A percentile compares a stretch with the other conserved stretches of the same genome.
Evolutionary conservation across 2,113 vertebrate genomes (phyloP).

Genomic region (Erinaceus europaeus): DNA sequence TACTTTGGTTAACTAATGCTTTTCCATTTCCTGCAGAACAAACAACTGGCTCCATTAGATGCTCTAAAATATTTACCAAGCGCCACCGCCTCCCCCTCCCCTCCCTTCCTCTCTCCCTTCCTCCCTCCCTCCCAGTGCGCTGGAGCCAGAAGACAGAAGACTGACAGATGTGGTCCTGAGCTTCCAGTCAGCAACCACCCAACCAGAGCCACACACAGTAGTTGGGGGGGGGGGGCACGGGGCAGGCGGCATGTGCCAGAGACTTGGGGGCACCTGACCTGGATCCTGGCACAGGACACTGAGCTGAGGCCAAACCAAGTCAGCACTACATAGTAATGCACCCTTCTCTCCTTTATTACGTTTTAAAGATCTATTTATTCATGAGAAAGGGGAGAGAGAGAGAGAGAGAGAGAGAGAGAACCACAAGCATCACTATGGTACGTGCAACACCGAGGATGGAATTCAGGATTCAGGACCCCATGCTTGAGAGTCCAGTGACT

Average conservation of each 20-base stretch:
- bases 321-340: too few relatives aligned
- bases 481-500: too few relatives aligned
- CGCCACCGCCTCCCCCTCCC: not conserved
- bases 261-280: accelerated
- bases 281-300: not conserved
- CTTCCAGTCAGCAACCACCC: not conserved
- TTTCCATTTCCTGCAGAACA: constrained; percentile 50
- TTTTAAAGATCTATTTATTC: too few relatives aligned
- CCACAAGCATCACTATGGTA: too few relatives aligned
- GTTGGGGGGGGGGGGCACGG: accelerated
- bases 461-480: too few relatives aligned
- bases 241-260: accelerated
- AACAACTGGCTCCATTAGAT: constrained; percentile 70
- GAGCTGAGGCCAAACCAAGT: not conserved
- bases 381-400: too few relatives aligned
- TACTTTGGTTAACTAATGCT: constrained; percentile 18
- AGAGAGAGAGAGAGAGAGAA: too few relatives aligned
- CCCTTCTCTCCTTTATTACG: too few relatives aligned
- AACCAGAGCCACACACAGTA: not conserved
- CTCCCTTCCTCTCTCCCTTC: not conserved
- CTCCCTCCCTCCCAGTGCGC: too few relatives aligned
- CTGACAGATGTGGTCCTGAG: not conserved
- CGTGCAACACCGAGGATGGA: too few relatives aligned
- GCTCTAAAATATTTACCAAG: constrained; percentile 63
- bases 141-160: not conserved